A percentile compares a stretch with the other conserved stretches of the same genome.
Evolutionary conservation across 1,140 invertebrate genomes (phyloP).

Genomic region (Caerostris darwini): DNA sequence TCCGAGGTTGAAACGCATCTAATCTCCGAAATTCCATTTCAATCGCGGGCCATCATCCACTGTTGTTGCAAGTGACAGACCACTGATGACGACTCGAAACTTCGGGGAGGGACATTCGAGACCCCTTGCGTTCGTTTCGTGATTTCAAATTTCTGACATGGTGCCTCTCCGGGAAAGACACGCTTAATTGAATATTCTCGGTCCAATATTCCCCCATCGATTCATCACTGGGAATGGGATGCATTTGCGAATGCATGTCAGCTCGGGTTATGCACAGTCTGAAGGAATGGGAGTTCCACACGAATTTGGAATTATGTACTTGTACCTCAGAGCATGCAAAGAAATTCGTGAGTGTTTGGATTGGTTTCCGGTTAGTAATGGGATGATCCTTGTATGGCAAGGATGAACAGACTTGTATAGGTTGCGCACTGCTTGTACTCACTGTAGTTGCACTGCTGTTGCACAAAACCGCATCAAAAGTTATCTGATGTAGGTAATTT

Average conservation of each 20-base stretch:
- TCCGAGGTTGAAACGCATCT: too few species aligned
- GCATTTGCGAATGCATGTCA: not conserved
- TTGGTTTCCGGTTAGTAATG: not conserved
- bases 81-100: too few species aligned
- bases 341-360: not conserved
- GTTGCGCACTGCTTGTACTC: too few species aligned
- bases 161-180: not conserved
- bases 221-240: not conserved
- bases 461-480: too few species aligned
- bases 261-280: not conserved
- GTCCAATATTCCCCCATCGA: conserved; percentile 24
- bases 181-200: conserved; percentile 23
- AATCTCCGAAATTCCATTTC: too few species aligned
- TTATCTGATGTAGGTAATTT: too few species aligned
- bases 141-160: conserved; percentile 8
- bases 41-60: too few species aligned
- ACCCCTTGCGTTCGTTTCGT: not conserved
- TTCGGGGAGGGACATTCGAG: too few species aligned
- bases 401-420: too few species aligned
- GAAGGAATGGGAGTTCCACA: not conserved
- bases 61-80: too few species aligned
- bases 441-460: too few species aligned
- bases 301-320: not conserved
- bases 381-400: too few species aligned
- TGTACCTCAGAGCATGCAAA: not conserved